Evolutionary conservation across 2,113 vertebrate genomes (phyloP), one percentile per base, ranked within the genome.

Genomic region (Thalassoma bifasciatum): DNA sequence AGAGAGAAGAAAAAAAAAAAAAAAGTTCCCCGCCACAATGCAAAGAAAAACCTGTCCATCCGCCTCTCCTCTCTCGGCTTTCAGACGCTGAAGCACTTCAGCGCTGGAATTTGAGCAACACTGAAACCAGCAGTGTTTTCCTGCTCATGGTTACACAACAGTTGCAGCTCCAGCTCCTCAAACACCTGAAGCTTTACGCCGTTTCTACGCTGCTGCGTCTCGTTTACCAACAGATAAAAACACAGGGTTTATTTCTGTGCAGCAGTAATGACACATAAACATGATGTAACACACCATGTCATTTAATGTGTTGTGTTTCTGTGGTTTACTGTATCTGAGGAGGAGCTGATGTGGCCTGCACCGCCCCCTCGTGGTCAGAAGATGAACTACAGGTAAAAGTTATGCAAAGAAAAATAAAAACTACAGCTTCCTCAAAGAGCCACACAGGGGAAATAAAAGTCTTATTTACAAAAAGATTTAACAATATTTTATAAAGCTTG

Each of bases 1-100:
- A n/a, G n/a, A n/a, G n/a, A n/a, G n/a, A n/a, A n/a, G n/a, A n/a
- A n/a, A n/a, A n/a, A n/a, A n/a, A 30, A 6, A 63, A 69, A 57
- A 60, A 74, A 78, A 66, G 49, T 69, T 88, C 78, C 64, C 82
- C 47, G 66, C 87, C 83, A 88, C 86, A 74, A 84, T 86, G 85
- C 86, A 85, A 85, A 90, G 71, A 86, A 91, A 91, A 91, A 92
- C 90, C 87, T 83, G 86, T 85, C 82, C 68, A 42, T 83, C 86
- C 40, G 26, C 85, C 72, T 80, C 58, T 73, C n/a, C 53, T 56
- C 56, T 10, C 53, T 56, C 56, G 12, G 36, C 44, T 58, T 0
- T 30, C 46, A 66, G 23, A 84, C 7, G 16, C 75, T 22, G 14
- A 56, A 50, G 58, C 72, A 37, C 72, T 70, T 78, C 54, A 72